phyloP scores from a whole-genome alignment of 1,140 invertebrate genomes.

The Drosophila funebris region DNA sequence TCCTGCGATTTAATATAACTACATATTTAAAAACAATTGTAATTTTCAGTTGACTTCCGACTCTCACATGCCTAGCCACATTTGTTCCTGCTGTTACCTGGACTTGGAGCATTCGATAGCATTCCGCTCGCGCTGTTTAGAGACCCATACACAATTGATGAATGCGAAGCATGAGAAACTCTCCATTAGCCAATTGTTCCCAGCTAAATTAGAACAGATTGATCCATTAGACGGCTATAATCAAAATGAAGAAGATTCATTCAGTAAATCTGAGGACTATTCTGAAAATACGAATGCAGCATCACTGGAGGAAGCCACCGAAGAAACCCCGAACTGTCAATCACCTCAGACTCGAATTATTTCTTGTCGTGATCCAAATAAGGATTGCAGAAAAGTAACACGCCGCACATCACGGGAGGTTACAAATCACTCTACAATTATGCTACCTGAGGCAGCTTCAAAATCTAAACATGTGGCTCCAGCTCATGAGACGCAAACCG shows the following conservation, averaged over 20 bases:
- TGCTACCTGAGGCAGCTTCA: not conserved
- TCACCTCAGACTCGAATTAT: no score
- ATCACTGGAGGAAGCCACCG: no score
- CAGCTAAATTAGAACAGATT: not conserved
- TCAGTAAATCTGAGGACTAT: not conserved
- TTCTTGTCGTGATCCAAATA: no score
- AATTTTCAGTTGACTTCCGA: constrained; percentile 26
- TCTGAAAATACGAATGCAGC: no score
- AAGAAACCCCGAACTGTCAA: no score
- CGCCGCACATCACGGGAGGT: no score
- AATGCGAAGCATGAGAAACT: not conserved
- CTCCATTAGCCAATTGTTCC: no score
- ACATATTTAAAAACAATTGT: not conserved
- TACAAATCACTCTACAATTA: not conserved
- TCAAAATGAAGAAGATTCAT: not conserved
- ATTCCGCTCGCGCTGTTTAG: constrained; percentile 57
- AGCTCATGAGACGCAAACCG: no score
- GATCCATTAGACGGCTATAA: constrained; percentile 4
- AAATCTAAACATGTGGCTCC: not conserved
- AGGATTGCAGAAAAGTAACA: no score
- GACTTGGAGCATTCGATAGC: constrained; percentile 53
- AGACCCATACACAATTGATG: constrained; percentile 28
- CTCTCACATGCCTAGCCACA: constrained; percentile 45
- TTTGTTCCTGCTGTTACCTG: constrained; percentile 63
- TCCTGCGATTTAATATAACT: not conserved